Percentiles rank a stretch among this genome's conserved stretches.
Conservation (phyloP, 2,888 invertebrate species). For the Parapristionchus giblindavisi region DNA sequence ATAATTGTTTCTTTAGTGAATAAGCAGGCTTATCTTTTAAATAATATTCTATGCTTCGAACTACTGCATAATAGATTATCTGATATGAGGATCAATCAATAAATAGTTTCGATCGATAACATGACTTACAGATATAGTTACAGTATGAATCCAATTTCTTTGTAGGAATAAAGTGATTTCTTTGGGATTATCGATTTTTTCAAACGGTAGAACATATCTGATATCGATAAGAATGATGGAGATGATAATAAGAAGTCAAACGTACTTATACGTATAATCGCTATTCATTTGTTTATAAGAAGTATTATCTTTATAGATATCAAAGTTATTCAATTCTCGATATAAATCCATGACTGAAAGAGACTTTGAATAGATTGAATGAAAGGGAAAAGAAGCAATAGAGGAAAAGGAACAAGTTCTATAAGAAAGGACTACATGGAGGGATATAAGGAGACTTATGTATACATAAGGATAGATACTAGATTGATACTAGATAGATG, state of each 20-base stretch:
- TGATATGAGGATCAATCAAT: neutral
- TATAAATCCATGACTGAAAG: slow-evolving; percentile 47
- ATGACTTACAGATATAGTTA: slow-evolving; percentile 75
- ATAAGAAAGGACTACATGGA: slow-evolving; percentile 2
- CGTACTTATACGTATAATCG: slow-evolving; percentile 63
- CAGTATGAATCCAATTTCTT: slow-evolving; percentile 78
- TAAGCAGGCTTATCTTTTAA: slow-evolving; percentile 71
- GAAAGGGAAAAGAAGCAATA: neutral
- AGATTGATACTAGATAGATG: neutral
- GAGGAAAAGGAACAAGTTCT: slow-evolving; percentile 16
- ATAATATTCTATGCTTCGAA: slow-evolving; percentile 59
- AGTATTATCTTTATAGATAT: slow-evolving; percentile 59
- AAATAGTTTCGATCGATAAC: neutral
- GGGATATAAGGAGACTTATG: slow-evolving; percentile 16
- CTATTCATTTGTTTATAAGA: slow-evolving; percentile 56
- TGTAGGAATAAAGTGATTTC: slow-evolving; percentile 65
- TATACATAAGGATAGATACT: slow-evolving; percentile 28
- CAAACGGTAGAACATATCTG: slow-evolving; percentile 65
- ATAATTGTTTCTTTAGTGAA: slow-evolving; percentile 70
- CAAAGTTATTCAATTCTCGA: slow-evolving; percentile 59
- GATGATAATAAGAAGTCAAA: neutral
- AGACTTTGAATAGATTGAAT: neutral
- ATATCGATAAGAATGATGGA: neutral
- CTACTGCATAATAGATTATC: slow-evolving; percentile 27
- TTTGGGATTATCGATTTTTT: slow-evolving; percentile 57